phyloP scores from a whole-genome alignment of 2,888 invertebrate species.

The Girardia tigrina region DNA sequence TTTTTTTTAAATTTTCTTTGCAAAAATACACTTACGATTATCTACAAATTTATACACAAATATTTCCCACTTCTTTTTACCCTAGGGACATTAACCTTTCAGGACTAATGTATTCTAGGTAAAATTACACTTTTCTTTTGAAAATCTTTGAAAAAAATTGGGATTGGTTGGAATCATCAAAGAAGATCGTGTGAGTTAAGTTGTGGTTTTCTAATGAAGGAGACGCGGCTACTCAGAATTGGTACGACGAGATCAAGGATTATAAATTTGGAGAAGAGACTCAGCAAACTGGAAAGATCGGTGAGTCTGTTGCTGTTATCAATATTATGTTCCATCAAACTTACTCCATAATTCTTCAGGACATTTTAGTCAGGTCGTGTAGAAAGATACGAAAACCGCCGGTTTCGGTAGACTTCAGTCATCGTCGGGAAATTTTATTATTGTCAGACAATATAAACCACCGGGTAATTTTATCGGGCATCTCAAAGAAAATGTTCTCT shows the following conservation, averaged over 20 bases:
- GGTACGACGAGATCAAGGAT: conserved; percentile 7
- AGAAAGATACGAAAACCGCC: neutral
- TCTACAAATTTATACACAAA: no score
- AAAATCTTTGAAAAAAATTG: no score
- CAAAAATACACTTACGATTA: no score
- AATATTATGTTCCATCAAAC: neutral
- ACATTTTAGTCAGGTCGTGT: conserved; percentile 5
- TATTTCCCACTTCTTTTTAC: no score
- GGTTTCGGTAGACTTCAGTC: neutral
- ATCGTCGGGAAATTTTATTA: neutral
- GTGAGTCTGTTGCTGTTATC: neutral
- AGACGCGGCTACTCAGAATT: neutral
- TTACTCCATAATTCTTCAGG: no score
- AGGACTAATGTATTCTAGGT: no score
- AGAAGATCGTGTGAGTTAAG: no score
- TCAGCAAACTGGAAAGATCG: neutral
- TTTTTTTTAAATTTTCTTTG: no score
- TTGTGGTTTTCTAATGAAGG: no score
- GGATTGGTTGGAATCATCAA: no score
- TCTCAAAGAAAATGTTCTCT: neutral
- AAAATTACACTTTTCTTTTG: no score
- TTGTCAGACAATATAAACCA: neutral
- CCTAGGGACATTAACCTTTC: no score
- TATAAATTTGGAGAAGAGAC: conserved; percentile 11
- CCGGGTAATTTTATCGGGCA: neutral